Conservation (phyloP, 2,888 invertebrate genomes). For the Calameuta idolon region DNA sequence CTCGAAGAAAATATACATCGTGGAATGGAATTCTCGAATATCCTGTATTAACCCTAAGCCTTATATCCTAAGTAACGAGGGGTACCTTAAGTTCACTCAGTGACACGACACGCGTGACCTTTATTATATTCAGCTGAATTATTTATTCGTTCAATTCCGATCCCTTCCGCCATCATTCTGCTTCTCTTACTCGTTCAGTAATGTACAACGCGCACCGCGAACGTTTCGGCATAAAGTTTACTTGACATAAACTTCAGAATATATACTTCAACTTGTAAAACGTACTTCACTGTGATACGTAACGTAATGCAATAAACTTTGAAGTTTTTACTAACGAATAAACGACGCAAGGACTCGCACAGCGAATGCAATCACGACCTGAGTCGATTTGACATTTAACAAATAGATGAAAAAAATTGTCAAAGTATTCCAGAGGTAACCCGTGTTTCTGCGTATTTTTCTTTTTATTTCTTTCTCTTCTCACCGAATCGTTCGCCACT, state of each 20-base stretch:
- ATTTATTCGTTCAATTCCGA: neutral
- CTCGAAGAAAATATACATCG: slow-evolving; percentile 13
- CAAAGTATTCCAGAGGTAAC: neutral
- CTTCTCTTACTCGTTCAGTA: neutral
- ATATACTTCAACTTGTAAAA: neutral
- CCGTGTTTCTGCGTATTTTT: neutral
- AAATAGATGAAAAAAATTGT: neutral
- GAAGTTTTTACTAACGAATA: neutral
- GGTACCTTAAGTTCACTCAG: neutral
- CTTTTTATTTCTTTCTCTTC: neutral
- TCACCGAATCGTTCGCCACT: neutral
- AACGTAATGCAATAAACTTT: neutral
- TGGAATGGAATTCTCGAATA: slow-evolving; percentile 18
- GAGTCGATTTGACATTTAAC: neutral
- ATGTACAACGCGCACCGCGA: neutral
- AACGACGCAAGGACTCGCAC: neutral
- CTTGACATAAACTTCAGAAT: neutral
- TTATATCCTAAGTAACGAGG: neutral
- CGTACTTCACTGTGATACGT: neutral
- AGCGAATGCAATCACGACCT: neutral
- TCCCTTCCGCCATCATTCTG: neutral
- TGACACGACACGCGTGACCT: neutral
- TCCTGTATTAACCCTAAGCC: neutral
- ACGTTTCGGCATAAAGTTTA: neutral
- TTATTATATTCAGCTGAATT: neutral